A percentile compares a stretch with the other conserved stretches of the same genome.
Evolutionary conservation across 2,888 invertebrate species (phyloP).

Genomic region (Keiferia lycopersicella): DNA sequence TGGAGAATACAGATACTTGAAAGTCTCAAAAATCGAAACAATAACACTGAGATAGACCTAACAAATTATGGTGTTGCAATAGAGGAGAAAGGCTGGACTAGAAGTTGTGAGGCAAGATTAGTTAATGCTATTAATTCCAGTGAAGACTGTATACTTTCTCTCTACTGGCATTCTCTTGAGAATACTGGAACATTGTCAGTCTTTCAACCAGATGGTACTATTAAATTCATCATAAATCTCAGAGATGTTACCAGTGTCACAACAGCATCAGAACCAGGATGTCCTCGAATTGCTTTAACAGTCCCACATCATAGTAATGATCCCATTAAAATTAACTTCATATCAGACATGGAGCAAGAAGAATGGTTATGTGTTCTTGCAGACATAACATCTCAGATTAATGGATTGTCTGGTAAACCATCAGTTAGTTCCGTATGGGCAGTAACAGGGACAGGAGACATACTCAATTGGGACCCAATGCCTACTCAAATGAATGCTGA

Average conservation of each 20-base stretch:
- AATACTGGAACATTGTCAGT: constrained; percentile 88
- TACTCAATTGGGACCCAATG: constrained; percentile 89
- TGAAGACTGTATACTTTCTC: constrained; percentile 89
- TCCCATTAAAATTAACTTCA: constrained; percentile 88
- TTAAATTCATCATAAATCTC: constrained; percentile 87
- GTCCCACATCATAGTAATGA: constrained; percentile 83
- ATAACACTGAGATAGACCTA: constrained; percentile 72
- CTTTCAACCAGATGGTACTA: constrained; percentile 89
- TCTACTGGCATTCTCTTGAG: constrained; percentile 90
- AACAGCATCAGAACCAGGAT: constrained; percentile 90
- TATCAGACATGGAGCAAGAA: constrained; percentile 91
- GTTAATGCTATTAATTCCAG: constrained; percentile 77
- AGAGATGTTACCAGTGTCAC: constrained; percentile 89
- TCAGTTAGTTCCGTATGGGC: constrained; percentile 89
- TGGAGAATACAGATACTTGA: constrained; percentile 89
- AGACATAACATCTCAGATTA: constrained; percentile 88
- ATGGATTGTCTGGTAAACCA: constrained; percentile 86
- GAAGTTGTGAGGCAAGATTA: constrained; percentile 89
- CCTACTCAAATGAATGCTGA: constrained; percentile 80
- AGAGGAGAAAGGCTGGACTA: constrained; percentile 93
- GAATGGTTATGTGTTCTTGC: constrained; percentile 93
- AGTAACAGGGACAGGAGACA: constrained; percentile 89
- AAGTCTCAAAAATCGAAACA: constrained; percentile 82
- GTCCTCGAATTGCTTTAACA: constrained; percentile 88
- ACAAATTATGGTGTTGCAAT: constrained; percentile 88